A percentile compares a stretch with the other conserved stretches of the same genome.
These are phyloP conservation scores for Sinocyclocheilus anshuiensis DNA, from an alignment of 2,113 vertebrate genomes.

Conservation along the genomic window DNA sequence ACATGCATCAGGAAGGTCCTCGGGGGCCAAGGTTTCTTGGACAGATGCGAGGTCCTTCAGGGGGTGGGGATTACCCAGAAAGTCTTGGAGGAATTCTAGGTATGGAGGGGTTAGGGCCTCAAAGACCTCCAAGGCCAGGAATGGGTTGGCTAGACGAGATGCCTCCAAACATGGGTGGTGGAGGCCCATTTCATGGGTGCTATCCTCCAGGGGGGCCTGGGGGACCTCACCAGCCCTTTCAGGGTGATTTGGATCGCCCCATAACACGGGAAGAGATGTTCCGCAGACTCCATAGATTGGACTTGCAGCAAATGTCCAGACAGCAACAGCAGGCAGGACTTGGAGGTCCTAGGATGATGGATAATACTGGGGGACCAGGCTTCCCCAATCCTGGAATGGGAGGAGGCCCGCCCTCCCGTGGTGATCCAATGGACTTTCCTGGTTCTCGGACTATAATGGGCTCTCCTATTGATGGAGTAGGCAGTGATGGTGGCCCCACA, in stretches of 20 bases:
- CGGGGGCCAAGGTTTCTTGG: slow-evolving; percentile 73
- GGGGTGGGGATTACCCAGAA: slow-evolving; percentile 83
- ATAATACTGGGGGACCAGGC: slow-evolving; percentile 70
- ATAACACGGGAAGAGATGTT: slow-evolving; percentile 89
- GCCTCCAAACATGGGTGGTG: slow-evolving; percentile 81
- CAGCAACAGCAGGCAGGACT: slow-evolving; percentile 82
- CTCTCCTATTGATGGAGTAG: slow-evolving; percentile 76
- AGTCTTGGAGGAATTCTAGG: slow-evolving; percentile 84
- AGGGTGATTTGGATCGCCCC: slow-evolving; percentile 85
- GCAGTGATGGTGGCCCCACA: slow-evolving; percentile 68
- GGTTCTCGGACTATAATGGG: slow-evolving; percentile 85
- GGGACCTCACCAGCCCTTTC: slow-evolving; percentile 72
- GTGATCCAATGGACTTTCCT: slow-evolving; percentile 85
- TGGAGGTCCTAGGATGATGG: slow-evolving; percentile 73
- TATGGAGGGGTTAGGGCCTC: slow-evolving; percentile 84
- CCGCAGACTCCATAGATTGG: slow-evolving; percentile 82
- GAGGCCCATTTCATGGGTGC: slow-evolving; percentile 78
- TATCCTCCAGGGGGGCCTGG: slow-evolving; percentile 74
- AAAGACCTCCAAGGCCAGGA: slow-evolving; percentile 83
- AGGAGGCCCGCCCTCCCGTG: slow-evolving; percentile 65
- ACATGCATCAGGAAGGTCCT: slow-evolving; percentile 77
- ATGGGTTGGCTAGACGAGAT: slow-evolving; percentile 92
- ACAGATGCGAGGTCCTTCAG: slow-evolving; percentile 81
- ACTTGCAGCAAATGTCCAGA: slow-evolving; percentile 82
- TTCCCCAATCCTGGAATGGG: slow-evolving; percentile 70